Evolutionary conservation across 1,140 invertebrate genomes (phyloP).

Genomic region (Dolichoris vasculosae): DNA sequence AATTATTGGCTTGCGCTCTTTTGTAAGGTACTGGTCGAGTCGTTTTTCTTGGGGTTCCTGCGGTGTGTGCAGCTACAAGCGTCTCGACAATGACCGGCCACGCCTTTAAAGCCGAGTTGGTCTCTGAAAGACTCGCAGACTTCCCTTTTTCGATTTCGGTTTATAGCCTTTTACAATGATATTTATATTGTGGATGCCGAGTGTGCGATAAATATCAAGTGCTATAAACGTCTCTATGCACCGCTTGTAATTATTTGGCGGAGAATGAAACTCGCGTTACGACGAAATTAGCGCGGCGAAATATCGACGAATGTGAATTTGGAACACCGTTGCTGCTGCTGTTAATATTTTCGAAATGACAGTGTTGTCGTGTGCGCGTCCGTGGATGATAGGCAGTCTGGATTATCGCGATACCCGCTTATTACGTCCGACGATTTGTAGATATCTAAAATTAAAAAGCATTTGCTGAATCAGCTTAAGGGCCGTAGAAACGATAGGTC

Average conservation of each 20-base stretch:
- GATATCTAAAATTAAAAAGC: too few relatives aligned
- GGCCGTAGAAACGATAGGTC: too few relatives aligned
- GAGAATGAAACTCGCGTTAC: not conserved
- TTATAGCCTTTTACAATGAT: not conserved
- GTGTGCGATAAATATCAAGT: not conserved
- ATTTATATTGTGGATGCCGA: slow-evolving; percentile 17
- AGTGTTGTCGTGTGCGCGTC: not conserved
- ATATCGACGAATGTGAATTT: not conserved
- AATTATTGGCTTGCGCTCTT: not conserved
- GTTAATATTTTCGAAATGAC: not conserved
- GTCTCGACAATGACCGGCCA: not conserved
- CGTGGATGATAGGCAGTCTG: not conserved
- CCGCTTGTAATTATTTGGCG: not conserved
- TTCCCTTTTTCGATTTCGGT: not conserved
- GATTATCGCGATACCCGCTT: not conserved
- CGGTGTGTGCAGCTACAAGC: not conserved
- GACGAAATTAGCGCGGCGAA: not conserved
- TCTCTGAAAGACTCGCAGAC: not conserved
- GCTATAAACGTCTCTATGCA: slow-evolving; percentile 19
- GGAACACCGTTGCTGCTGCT: not conserved
- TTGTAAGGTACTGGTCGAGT: not conserved
- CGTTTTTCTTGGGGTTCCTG: not conserved
- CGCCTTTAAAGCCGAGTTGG: not conserved
- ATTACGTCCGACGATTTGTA: not conserved
- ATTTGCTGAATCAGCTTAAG: not conserved